Evolutionary conservation across 1,140 invertebrate genomes (phyloP).

Genomic region (Bathynomus jamesi): DNA sequence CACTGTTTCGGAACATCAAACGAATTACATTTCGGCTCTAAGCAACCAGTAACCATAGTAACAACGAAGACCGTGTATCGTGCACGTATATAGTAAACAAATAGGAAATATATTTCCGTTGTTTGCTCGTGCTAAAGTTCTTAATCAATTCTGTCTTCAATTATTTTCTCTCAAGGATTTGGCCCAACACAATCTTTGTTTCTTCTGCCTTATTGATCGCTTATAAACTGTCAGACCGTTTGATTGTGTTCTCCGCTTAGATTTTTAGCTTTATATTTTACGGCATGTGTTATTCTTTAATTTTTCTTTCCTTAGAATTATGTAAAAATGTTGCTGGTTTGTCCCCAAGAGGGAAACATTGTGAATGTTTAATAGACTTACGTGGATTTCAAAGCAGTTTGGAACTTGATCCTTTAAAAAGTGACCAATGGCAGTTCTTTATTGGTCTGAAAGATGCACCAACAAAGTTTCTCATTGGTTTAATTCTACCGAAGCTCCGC

Average conservation of each 20-base stretch:
- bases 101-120: no score
- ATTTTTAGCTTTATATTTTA: neutral
- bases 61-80: no score
- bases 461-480: neutral
- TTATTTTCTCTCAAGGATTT: no score
- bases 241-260: neutral
- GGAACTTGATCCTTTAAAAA: neutral
- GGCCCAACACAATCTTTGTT: neutral
- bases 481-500: neutral
- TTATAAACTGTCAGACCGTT: neutral
- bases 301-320: slow-evolving; percentile 1
- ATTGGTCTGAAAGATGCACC: neutral
- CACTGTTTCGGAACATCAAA: no score
- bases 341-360: neutral
- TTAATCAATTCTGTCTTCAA: no score
- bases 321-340: neutral
- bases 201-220: neutral
- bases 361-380: neutral
- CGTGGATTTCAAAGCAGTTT: neutral
- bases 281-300: neutral
- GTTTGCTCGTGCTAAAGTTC: no score
- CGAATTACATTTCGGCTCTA: no score
- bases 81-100: no score
- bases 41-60: no score
- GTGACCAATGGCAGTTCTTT: neutral